Conservation (phyloP, 2,797 vertebrate genomes). For the Ptychobarbus kaznakovi region DNA sequence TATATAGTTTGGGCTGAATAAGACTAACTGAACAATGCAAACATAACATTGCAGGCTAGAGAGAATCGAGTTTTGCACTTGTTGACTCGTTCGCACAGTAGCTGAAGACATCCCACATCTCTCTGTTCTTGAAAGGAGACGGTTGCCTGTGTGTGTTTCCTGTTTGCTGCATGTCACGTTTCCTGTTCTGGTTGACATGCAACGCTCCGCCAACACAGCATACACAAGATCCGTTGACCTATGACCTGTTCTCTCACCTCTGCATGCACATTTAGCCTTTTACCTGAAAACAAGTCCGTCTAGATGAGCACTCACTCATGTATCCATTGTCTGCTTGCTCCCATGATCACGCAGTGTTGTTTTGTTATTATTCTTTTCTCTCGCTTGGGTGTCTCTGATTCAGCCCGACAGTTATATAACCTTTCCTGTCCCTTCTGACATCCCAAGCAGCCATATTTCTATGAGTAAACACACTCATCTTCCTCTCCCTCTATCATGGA, state of each 20-base stretch:
- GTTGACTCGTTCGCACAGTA: not conserved
- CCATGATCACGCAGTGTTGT: constrained; percentile 37
- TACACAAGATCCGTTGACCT: constrained; percentile 62
- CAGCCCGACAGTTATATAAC: constrained; percentile 40
- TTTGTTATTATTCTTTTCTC: constrained; percentile 62
- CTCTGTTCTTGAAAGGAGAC: constrained; percentile 28
- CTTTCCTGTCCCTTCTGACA: constrained; percentile 31
- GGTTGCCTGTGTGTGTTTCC: constrained; percentile 17
- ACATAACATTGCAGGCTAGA: not conserved
- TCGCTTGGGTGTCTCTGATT: constrained; percentile 35
- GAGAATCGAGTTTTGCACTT: not conserved
- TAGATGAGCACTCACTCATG: not conserved
- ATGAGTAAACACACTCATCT: constrained; percentile 45
- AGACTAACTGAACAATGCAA: not conserved
- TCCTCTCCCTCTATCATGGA: constrained; percentile 76
- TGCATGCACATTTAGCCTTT: constrained; percentile 59
- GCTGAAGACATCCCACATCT: not conserved
- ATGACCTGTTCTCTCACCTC: constrained; percentile 62
- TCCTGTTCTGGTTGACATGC: constrained; percentile 58
- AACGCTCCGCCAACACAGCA: constrained; percentile 56
- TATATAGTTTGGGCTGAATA: not conserved
- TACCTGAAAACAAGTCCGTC: constrained; percentile 40
- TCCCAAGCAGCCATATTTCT: constrained; percentile 25
- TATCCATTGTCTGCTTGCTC: not conserved
- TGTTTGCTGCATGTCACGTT: constrained; percentile 52